These are phyloP conservation scores for Norana najaformis DNA, from an alignment of 2,888 invertebrate genomes.

Conservation along the genomic window DNA sequence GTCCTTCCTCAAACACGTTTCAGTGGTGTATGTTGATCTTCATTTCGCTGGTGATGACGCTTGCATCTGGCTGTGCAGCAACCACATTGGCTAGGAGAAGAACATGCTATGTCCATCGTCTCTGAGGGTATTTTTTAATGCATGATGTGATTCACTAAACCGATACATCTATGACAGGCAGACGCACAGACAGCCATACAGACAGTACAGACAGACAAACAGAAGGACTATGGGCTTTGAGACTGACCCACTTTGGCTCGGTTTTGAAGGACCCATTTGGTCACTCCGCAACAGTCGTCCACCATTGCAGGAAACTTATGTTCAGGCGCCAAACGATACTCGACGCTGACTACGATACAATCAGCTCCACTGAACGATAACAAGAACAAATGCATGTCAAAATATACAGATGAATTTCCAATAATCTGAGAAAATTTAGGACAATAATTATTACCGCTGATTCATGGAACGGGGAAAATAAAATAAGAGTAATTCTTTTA, in stretches of 20 bases:
- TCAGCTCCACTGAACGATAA: constrained; percentile 34
- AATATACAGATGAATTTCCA: neutral
- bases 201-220: neutral
- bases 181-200: neutral
- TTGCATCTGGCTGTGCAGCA: too few relatives aligned
- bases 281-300: constrained; percentile 54
- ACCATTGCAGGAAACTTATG: constrained; percentile 54
- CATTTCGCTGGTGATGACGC: too few relatives aligned
- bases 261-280: constrained; percentile 53
- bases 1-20: too few relatives aligned
- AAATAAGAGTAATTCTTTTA: too few relatives aligned
- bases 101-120: neutral
- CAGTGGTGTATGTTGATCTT: too few relatives aligned
- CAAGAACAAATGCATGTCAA: neutral
- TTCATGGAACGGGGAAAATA: too few relatives aligned
- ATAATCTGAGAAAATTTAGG: neutral
- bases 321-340: constrained; percentile 56
- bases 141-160: neutral
- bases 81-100: too few relatives aligned
- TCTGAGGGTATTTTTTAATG: neutral
- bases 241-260: constrained; percentile 50
- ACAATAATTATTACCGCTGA: too few relatives aligned
- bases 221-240: neutral
- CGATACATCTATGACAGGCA: neutral
- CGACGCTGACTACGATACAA: constrained; percentile 56